Evolutionary conservation across 92 coral and sea anemone genomes (phyloP), one percentile per base, ranked within the genome.

Genomic region (Montipora capitata): DNA sequence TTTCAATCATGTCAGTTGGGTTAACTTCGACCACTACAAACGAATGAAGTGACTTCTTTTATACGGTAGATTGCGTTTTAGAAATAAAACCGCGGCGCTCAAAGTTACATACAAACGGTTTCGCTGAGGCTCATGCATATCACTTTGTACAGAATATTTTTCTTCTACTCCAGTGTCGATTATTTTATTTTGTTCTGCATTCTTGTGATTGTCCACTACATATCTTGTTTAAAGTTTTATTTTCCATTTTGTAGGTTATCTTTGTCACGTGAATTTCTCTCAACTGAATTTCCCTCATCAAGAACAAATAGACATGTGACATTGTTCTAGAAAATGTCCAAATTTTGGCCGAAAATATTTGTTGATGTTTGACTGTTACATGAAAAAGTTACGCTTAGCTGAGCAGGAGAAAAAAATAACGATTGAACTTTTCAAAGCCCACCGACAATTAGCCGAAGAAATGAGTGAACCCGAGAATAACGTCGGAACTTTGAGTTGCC

Each of bases 371-470:
- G 72, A 73, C 70, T 40, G 58, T 58, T 72, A 58, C 56, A 72
- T 72, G 40, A 83, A 83, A 72, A 83, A 71, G 72, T 63, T 63
- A 7, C 2, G 35, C 10, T 13, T 62, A 16, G 27, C 44, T 72
- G 59, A 27, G 61, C 35, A 27, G 72, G 74, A 73, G 56, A 18
- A 42, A 10, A 44, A 83, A 72, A 56, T 42, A 59, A 59, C 18
- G 45, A 35, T 72, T 61, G 72, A 39, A 14, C 14, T 11, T 59
- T 40, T 38, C 89, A 85, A 85, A 85, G 89, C 66, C 39, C 12
- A 61, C 89, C 89, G 89, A 85, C 89, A 85, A 85, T 85, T 85
- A 85, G 66, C 56, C 67, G 39, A 13, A 40, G 59, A 63, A 76
- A 67, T 75, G 15, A 85, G 75, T 85, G 65, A 45, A 13, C 71